Percentiles rank a stretch among this genome's conserved stretches.
Conservation (phyloP, 2,888 invertebrate genomes). For the Callyntrura guangdongensis region DNA sequence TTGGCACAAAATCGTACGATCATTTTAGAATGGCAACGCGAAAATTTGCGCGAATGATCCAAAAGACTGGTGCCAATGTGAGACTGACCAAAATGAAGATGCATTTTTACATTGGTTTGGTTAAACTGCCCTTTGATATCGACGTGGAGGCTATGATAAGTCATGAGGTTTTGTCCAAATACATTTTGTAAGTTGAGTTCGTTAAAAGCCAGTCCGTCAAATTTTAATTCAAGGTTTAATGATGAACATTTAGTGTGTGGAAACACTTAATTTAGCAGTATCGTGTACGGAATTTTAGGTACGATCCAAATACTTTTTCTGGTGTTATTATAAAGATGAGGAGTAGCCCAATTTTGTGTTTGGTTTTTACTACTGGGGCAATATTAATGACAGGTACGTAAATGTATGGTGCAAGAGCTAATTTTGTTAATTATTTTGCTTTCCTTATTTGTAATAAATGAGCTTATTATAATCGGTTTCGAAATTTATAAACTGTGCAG, state of each 20-base stretch:
- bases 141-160: slow-evolving; percentile 7
- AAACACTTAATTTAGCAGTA: background rate
- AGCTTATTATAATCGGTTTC: background rate
- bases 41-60: slow-evolving; percentile 40
- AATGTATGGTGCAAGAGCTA: background rate
- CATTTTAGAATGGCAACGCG: slow-evolving; percentile 33
- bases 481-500: background rate
- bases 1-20: slow-evolving; percentile 52
- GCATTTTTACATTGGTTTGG: slow-evolving; percentile 29
- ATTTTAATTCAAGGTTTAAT: background rate
- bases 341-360: background rate
- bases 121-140: slow-evolving; percentile 20
- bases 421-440: background rate
- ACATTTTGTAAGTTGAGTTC: slow-evolving; percentile 25
- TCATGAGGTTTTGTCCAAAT: background rate
- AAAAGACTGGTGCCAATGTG: slow-evolving; percentile 10
- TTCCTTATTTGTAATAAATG: background rate
- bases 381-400: slow-evolving; percentile 47
- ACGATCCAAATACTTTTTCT: background rate
- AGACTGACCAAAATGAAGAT: background rate
- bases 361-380: slow-evolving; percentile 41
- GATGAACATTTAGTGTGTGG: background rate
- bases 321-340: background rate
- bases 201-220: no score
- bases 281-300: background rate